Base-by-base conservation (phyloP, 2,113 vertebrate species). In the Sander lucioperca region DNA sequence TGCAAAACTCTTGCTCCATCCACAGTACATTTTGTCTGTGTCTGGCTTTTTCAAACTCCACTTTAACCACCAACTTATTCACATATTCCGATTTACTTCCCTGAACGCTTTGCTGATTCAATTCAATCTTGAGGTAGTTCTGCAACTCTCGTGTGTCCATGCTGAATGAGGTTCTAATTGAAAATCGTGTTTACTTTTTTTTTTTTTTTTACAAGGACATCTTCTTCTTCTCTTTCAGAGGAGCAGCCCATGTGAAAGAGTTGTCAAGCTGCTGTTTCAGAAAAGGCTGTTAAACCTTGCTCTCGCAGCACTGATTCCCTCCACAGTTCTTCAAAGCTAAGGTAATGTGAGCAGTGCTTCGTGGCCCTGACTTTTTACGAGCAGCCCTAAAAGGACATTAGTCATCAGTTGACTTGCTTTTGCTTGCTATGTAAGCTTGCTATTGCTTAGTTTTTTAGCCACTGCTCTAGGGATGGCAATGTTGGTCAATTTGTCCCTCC, bases 211-310 rank as follows among this genome's bases (percentile, higher is more conserved):
- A 70, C 57, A 89, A 83, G 64, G 59, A 80, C 59, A 70, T 78
- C 25, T 78, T 84, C 81, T 74, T 85, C 18, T 85, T 86, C 56
- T 74, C 36, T 45, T 80, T 76, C 59, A 63, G 33, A 76, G 45
- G 71, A 87, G 27, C 43, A 57, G 66, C 25, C 73, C 18, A 12
- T 67, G 74, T 56, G 19, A 83, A 89, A 90, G 69, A 75, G 65
- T 59, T 66, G 56, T 77, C 47, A 82, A 58, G 74, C 18, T 48
- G 64, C 21, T 1, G 10, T 23, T 54, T 71, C 33, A 66, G 36
- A 81, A 85, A 78, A 76, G 48, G 21, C n/a, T 47, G 13, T 23
- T 50, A 57, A 77, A 74, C 21, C 43, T 74, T 51, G 5, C 15
- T 68, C 56, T 14, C 2, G 18, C 74, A 74, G 54, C 39, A 48